Evolutionary conservation across 64 coral and sea anemone genomes (phyloP).

Genomic region (Dendronephthya gigantea): DNA sequence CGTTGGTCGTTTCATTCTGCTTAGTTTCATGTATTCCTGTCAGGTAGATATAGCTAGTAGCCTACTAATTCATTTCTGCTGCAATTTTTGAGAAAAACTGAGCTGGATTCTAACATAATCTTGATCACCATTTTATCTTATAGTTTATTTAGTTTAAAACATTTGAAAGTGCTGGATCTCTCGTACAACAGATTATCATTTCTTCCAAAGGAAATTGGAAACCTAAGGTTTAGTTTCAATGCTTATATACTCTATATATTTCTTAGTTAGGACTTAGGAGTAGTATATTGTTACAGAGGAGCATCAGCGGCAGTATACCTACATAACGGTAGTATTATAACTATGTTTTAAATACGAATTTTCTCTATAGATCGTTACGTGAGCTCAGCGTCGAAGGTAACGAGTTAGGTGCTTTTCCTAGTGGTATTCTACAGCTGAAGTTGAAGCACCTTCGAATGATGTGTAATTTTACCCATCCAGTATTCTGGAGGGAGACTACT

Average conservation of each 20-base stretch:
- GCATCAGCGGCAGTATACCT: background rate
- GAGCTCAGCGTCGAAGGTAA: background rate
- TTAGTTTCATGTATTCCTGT: background rate
- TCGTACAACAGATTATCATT: slow-evolving; percentile 84
- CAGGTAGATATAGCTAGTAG: background rate
- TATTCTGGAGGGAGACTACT: background rate
- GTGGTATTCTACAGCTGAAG: background rate
- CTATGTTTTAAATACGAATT: background rate
- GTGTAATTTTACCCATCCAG: background rate
- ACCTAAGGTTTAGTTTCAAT: slow-evolving; percentile 45
- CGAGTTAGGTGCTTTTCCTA: background rate
- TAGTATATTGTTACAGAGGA: too few species aligned
- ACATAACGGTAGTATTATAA: background rate
- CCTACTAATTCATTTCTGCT: too few species aligned
- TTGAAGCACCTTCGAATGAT: background rate
- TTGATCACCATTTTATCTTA: background rate
- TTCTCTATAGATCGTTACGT: background rate
- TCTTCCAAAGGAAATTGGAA: slow-evolving; percentile 63
- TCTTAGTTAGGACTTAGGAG: too few species aligned
- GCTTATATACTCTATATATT: too few species aligned
- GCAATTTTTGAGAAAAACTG: too few species aligned
- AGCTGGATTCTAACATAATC: too few species aligned
- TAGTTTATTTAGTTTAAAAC: slow-evolving; percentile 67
- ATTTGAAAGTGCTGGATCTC: slow-evolving; percentile 64
- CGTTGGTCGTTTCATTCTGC: background rate